Evolutionary conservation across 2,888 invertebrate species (phyloP).

Genomic region (Branchipolynoe longqiensis): DNA sequence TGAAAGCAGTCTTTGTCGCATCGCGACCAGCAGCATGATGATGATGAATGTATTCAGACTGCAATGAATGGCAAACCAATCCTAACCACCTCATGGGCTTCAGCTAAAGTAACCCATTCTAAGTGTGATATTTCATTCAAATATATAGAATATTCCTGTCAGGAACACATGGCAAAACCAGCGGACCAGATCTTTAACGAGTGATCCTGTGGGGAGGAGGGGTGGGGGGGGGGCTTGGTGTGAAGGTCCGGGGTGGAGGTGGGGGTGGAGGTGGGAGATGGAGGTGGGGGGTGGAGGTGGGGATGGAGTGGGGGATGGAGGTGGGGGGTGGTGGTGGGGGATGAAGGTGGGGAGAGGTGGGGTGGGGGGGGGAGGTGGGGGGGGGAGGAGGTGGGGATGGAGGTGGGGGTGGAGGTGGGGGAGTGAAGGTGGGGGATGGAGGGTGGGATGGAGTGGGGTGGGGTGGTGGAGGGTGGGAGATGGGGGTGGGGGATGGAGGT

Average conservation of each 20-base stretch:
- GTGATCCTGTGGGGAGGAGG: too few relatives aligned
- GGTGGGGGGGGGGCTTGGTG: too few relatives aligned
- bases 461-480: background rate
- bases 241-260: background rate
- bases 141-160: too few relatives aligned
- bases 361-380: background rate
- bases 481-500: background rate
- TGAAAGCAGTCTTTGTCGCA: too few relatives aligned
- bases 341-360: background rate
- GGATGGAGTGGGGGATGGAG: background rate
- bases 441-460: background rate
- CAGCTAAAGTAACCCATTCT: too few relatives aligned
- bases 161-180: too few relatives aligned
- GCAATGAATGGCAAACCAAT: too few relatives aligned
- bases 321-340: background rate
- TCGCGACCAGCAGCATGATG: too few relatives aligned
- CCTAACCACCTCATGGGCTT: too few relatives aligned
- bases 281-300: background rate
- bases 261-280: background rate
- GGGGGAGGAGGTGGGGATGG: background rate
- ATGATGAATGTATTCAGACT: too few relatives aligned
- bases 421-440: background rate
- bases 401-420: background rate
- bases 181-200: too few relatives aligned
- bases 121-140: too few relatives aligned